Conservation (phyloP, 1,140 invertebrate species). For the Brachionus paranguensis region DNA sequence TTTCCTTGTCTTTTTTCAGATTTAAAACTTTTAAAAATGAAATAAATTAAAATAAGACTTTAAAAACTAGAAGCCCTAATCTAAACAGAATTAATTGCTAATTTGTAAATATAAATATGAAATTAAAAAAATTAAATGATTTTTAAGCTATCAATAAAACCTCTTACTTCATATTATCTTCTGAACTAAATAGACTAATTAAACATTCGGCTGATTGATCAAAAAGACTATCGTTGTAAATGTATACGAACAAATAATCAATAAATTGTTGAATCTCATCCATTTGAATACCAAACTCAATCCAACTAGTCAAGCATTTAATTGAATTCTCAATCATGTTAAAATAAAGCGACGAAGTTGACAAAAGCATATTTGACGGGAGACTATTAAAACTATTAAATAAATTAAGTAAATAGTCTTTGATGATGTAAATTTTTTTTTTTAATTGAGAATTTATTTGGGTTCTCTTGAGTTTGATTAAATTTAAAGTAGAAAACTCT, state of each 20-base stretch:
- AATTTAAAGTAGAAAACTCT: no score
- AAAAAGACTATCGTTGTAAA: constrained; percentile 35
- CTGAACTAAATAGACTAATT: constrained; percentile 18
- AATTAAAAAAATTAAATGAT: neutral
- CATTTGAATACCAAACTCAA: constrained; percentile 33
- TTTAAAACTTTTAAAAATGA: no score
- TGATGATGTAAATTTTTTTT: constrained; percentile 3
- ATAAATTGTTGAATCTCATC: constrained; percentile 28
- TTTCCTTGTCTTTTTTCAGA: no score
- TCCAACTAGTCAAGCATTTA: constrained; percentile 33
- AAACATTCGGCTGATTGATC: constrained; percentile 36
- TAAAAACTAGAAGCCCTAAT: no score
- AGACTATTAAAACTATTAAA: constrained; percentile 33
- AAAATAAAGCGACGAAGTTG: constrained; percentile 16
- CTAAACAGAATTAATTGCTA: no score
- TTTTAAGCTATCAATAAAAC: neutral
- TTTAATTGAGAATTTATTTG: constrained; percentile 35
- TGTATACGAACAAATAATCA: constrained; percentile 38
- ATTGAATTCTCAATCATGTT: constrained; percentile 34
- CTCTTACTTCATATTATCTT: constrained; percentile 23
- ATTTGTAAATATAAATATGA: neutral
- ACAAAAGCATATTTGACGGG: neutral
- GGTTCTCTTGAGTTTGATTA: constrained; percentile 25
- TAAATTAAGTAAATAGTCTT: constrained; percentile 4
- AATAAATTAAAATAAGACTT: no score